Base-by-base conservation (phyloP, 1,140 invertebrate genomes). In the Drosophila mayri region DNA sequence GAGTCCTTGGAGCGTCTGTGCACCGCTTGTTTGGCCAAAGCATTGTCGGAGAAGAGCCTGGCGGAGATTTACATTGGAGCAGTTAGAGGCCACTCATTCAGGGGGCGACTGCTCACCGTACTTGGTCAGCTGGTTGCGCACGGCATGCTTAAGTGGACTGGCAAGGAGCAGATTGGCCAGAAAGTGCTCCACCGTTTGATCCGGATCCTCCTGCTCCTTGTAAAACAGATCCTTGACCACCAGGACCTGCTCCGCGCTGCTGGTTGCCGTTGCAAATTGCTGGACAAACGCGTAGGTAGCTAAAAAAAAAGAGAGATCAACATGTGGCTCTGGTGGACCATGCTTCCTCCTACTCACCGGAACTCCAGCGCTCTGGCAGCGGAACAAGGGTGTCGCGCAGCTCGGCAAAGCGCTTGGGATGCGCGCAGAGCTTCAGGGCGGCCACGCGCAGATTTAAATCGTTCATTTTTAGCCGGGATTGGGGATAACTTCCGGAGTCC, bases 401-500 rank as follows among this genome's bases (percentile, higher is more conserved):
- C 30, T 84, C 64, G 0, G 67, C 52, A 11, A 74, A 66, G 0
- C 73, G 63, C 37, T 87, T 88, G 22, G 76, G 67, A 43, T 77
- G 80, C 4, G 71, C 52, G 46, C 67, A 73, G 11, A 88, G 44
- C 52, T 88, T 88, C 1, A 88, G 11, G 28, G 80, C 84, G 6
- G 72, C 49, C 37, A 84, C 72, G 28, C 83, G 84, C 57, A 84
- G n/a, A 22, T 47, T 74, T 40, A 87, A n/a, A 9, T 87, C 84
- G 30, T 87, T 80, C 83, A 87, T 87, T 4, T 38, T 49, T 11
- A 5, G 22, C 14, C 11, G 25, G 20, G 9, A 1, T 35, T 66
- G 35, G 14, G 9, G 2, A 14, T 4, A 30, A 11, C 14, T 28
- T 22, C 25, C 25, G 7, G 20, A 4, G 20, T 46, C 20, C 44